A percentile compares a stretch with the other conserved stretches of the same genome.
Conservation (phyloP, 1,140 invertebrate species). For the Hetaerina americana region DNA sequence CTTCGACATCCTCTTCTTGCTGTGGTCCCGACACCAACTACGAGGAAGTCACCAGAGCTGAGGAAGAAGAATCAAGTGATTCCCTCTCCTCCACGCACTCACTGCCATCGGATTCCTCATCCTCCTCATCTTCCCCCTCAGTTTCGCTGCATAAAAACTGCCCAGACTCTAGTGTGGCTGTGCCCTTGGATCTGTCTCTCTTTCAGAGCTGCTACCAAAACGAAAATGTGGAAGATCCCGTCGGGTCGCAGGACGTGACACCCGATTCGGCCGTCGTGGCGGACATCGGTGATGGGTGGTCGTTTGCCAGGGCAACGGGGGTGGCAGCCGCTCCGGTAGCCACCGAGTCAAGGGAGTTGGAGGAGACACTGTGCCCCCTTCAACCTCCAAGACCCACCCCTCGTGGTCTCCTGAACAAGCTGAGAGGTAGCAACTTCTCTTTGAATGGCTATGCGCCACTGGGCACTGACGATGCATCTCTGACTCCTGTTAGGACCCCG, state of each 20-base stretch:
- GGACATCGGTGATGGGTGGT: slow-evolving; percentile 6
- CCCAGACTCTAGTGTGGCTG: neutral
- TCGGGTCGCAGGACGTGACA: slow-evolving; percentile 10
- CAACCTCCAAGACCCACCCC: neutral
- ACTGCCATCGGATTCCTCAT: neutral
- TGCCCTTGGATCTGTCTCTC: neutral
- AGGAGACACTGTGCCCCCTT: neutral
- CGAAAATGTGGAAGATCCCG: neutral
- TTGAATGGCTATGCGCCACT: neutral
- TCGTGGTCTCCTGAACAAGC: neutral
- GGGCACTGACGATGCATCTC: neutral
- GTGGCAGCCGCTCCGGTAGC: neutral
- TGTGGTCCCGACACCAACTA: neutral
- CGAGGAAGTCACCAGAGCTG: neutral
- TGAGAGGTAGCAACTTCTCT: neutral
- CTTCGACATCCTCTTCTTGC: neutral
- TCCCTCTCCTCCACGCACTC: neutral
- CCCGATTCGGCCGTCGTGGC: slow-evolving; percentile 16
- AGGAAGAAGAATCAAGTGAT: neutral
- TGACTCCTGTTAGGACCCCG: neutral
- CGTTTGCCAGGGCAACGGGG: neutral
- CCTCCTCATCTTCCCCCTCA: neutral
- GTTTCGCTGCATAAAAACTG: neutral
- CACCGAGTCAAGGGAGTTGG: neutral
- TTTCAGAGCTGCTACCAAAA: neutral